Percentiles rank a stretch among this genome's conserved stretches.
These are phyloP conservation scores for Drosophila chauvacae DNA, from an alignment of 1,140 invertebrate species.

Conservation along the genomic window DNA sequence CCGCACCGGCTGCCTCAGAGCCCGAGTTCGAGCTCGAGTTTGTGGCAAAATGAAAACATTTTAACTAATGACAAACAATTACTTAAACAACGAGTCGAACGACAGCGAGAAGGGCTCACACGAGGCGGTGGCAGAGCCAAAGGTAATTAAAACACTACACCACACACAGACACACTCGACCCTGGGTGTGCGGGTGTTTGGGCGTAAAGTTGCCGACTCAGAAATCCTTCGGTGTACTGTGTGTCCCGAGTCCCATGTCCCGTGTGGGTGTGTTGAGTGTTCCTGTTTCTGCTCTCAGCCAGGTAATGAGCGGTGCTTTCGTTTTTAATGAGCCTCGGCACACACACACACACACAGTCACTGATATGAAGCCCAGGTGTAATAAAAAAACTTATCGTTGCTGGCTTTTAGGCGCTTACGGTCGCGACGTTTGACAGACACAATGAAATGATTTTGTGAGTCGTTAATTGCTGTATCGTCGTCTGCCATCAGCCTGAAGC, in stretches of 20 bases:
- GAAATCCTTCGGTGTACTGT: constrained; percentile 57
- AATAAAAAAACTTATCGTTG: constrained; percentile 71
- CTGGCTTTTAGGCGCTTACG: constrained; percentile 59
- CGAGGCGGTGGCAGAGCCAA: constrained; percentile 47
- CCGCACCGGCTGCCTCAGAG: background rate
- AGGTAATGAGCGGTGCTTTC: constrained; percentile 71
- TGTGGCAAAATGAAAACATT: constrained; percentile 77
- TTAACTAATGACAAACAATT: constrained; percentile 83
- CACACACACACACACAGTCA: constrained; percentile 21
- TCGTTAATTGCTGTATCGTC: constrained; percentile 72
- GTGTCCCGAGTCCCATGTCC: constrained; percentile 11
- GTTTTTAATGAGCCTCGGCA: constrained; percentile 70
- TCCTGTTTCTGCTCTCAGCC: constrained; percentile 39
- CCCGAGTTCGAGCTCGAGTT: constrained; percentile 4
- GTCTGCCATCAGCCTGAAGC: constrained; percentile 58
- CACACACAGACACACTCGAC: constrained; percentile 17
- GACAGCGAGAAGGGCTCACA: constrained; percentile 34
- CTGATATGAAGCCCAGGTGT: constrained; percentile 45
- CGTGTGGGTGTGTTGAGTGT: constrained; percentile 21
- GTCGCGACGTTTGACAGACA: constrained; percentile 70
- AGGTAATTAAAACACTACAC: constrained; percentile 77
- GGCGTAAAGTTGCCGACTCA: constrained; percentile 73
- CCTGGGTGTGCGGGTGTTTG: constrained; percentile 51
- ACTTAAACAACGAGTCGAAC: constrained; percentile 77
- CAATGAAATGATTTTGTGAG: constrained; percentile 79